phyloP scores from a whole-genome alignment of 1,140 invertebrate genomes.

The Eubasilissa regina region DNA sequence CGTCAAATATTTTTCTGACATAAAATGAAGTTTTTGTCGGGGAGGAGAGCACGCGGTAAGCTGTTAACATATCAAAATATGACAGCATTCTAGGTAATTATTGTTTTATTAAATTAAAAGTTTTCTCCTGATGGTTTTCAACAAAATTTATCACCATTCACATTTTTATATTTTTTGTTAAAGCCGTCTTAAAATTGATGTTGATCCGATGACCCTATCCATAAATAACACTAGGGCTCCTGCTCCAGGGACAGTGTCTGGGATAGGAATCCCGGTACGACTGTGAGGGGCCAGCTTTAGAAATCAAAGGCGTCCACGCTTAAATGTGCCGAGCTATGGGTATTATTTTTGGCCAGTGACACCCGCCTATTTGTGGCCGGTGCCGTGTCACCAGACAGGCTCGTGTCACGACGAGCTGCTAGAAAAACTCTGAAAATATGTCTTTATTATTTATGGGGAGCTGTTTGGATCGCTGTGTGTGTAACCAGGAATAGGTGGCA shows the following conservation, averaged over 20 bases:
- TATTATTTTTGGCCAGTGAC: constrained; percentile 25
- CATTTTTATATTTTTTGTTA: no score
- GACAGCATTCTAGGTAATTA: no score
- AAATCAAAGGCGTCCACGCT: neutral
- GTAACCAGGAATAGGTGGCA: no score
- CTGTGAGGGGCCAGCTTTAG: neutral
- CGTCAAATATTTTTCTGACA: no score
- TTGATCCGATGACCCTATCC: neutral
- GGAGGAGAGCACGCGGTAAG: no score
- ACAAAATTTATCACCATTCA: no score
- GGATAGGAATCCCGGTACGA: neutral
- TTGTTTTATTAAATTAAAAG: no score
- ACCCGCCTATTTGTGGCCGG: neutral
- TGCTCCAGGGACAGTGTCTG: neutral
- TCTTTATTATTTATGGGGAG: neutral
- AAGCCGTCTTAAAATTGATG: neutral
- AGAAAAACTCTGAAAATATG: neutral
- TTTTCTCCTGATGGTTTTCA: no score
- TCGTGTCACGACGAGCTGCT: neutral
- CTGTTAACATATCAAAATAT: no score
- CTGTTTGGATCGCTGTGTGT: no score
- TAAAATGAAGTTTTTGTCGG: no score
- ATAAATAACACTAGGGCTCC: neutral
- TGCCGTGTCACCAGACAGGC: neutral
- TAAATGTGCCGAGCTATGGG: neutral